A percentile compares a stretch with the other conserved stretches of the same genome.
Evolutionary conservation across 2,888 invertebrate genomes (phyloP).

Genomic region (Bellardia pandia): DNA sequence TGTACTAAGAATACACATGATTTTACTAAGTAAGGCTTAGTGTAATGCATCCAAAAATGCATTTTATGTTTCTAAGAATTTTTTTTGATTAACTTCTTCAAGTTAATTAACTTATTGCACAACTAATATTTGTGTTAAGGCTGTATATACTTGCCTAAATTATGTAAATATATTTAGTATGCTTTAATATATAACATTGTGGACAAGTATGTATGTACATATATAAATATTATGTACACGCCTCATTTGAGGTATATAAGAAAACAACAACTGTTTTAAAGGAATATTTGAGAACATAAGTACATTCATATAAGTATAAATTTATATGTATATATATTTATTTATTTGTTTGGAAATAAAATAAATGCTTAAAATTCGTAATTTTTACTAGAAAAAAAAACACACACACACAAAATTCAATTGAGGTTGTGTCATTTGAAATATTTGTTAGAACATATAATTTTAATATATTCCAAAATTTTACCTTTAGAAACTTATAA

Average conservation of each 20-base stretch:
- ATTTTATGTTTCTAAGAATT: no score
- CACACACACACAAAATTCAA: conserved; percentile 37
- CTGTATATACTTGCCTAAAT: no score
- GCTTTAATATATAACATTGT: no score
- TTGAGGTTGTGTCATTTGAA: conserved; percentile 65
- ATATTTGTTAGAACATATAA: conserved; percentile 61
- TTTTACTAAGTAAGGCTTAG: no score
- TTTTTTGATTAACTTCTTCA: no score
- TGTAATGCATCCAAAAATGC: no score
- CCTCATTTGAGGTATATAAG: not conserved
- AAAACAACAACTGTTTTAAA: conserved; percentile 28
- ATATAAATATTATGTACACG: not conserved
- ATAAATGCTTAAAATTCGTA: conserved; percentile 26
- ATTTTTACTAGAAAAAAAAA: not conserved
- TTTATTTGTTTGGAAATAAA: conserved; percentile 20
- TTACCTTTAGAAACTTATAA: conserved; percentile 43
- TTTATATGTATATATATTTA: conserved; percentile 11
- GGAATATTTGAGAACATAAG: not conserved
- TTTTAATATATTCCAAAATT: conserved; percentile 32
- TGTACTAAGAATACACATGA: no score
- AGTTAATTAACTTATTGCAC: no score
- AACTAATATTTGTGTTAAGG: no score
- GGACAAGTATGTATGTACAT: not conserved
- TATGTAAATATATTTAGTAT: no score
- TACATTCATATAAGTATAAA: no score